phyloP scores from a whole-genome alignment of 2,888 invertebrate species.

The Matsumyia berberina region DNA sequence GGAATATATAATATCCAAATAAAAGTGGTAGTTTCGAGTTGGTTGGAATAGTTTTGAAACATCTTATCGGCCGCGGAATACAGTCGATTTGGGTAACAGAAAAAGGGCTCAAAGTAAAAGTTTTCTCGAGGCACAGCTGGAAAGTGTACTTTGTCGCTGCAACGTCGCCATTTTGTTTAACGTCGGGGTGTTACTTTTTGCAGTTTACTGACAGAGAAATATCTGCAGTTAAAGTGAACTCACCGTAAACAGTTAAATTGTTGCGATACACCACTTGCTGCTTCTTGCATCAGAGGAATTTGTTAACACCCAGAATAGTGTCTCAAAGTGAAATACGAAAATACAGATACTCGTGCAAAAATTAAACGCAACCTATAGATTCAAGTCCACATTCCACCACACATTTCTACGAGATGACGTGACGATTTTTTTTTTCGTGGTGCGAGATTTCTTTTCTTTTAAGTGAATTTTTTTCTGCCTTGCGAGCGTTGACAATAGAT shows the following conservation, averaged over 20 bases:
- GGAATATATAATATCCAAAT: not conserved
- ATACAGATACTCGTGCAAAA: slow-evolving; percentile 45
- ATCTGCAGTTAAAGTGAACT: slow-evolving; percentile 28
- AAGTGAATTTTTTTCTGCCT: slow-evolving; percentile 37
- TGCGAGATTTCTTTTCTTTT: slow-evolving; percentile 61
- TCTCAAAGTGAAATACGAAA: slow-evolving; percentile 4
- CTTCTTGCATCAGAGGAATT: slow-evolving; percentile 44
- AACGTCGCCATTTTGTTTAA: slow-evolving; percentile 74
- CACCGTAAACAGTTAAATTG: slow-evolving; percentile 39
- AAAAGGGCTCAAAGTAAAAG: slow-evolving; percentile 69
- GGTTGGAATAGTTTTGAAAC: slow-evolving; percentile 3
- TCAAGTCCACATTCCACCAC: slow-evolving; percentile 63
- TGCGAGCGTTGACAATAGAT: slow-evolving; percentile 61
- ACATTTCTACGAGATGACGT: slow-evolving; percentile 74
- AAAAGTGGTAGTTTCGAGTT: not conserved
- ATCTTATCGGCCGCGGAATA: not conserved
- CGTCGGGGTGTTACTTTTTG: slow-evolving; percentile 59
- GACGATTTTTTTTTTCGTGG: slow-evolving; percentile 60
- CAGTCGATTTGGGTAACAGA: not conserved
- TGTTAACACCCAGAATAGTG: slow-evolving; percentile 11
- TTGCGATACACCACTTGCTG: slow-evolving; percentile 7
- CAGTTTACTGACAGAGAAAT: slow-evolving; percentile 27
- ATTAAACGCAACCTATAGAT: slow-evolving; percentile 45
- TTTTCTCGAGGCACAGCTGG: slow-evolving; percentile 39
- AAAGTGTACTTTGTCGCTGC: slow-evolving; percentile 61